These are phyloP conservation scores for Ennomos erosarius DNA, from an alignment of 2,888 invertebrate genomes.

Conservation along the genomic window DNA sequence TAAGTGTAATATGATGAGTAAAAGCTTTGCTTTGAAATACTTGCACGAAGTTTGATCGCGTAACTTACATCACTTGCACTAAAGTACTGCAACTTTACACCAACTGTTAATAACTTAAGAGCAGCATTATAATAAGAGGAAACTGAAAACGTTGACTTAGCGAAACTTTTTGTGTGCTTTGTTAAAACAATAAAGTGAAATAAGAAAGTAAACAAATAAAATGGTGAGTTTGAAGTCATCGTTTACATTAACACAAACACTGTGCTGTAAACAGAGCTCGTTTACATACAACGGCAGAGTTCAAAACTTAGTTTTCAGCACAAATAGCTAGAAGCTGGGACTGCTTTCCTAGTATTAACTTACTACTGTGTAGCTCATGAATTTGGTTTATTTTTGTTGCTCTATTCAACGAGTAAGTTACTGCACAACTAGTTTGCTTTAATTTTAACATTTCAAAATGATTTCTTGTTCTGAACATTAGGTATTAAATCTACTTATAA, in stretches of 20 bases:
- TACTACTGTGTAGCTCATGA: constrained; percentile 29
- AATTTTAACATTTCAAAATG: too few relatives aligned
- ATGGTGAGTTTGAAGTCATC: constrained; percentile 66
- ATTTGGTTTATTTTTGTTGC: constrained; percentile 35
- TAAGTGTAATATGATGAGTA: too few relatives aligned
- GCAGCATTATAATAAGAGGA: constrained; percentile 46
- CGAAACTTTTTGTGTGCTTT: constrained; percentile 57
- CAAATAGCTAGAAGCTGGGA: constrained; percentile 49
- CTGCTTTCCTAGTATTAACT: constrained; percentile 31
- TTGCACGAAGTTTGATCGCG: too few relatives aligned
- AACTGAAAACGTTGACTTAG: constrained; percentile 48
- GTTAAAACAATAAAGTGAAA: constrained; percentile 66
- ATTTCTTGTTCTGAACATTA: too few relatives aligned
- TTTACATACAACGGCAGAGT: constrained; percentile 58
- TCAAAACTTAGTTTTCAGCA: constrained; percentile 64
- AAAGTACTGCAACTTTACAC: constrained; percentile 10
- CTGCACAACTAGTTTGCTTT: too few relatives aligned
- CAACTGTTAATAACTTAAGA: constrained; percentile 21
- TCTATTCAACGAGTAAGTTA: too few relatives aligned
- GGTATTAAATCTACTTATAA: too few relatives aligned
- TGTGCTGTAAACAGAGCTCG: constrained; percentile 60
- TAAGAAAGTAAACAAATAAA: constrained; percentile 63
- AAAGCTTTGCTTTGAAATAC: too few relatives aligned
- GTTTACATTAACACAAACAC: constrained; percentile 69
- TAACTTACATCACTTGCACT: constrained; percentile 2